Evolutionary conservation across 53 echinoderm and acorn worm genomes (phyloP).

Genomic region (Stichopus horrens): DNA sequence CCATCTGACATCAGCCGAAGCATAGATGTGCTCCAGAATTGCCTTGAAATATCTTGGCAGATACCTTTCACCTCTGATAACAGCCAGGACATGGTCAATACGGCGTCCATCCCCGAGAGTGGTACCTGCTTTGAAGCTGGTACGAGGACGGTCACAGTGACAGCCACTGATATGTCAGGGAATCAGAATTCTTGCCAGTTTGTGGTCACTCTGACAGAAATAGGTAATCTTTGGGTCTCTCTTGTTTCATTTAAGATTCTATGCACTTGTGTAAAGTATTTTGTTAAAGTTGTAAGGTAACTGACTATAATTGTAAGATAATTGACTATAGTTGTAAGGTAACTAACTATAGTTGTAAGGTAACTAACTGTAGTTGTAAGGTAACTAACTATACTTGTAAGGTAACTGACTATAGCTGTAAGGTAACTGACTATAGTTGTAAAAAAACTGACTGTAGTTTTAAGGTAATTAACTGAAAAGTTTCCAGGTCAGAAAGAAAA

Average conservation of each 20-base stretch:
- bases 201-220: not conserved
- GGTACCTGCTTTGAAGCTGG: not conserved
- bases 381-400: no score
- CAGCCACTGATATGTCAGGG: slow-evolving; percentile 18
- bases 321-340: no score
- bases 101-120: slow-evolving; percentile 4
- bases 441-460: no score
- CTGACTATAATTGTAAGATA: no score
- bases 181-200: slow-evolving; percentile 22
- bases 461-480: no score
- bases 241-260: not conserved
- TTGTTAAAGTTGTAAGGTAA: no score
- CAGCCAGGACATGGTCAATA: not conserved
- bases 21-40: not conserved
- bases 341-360: no score
- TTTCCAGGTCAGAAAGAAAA: no score
- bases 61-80: slow-evolving; percentile 23
- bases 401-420: no score
- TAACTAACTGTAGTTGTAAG: no score
- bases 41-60: not conserved
- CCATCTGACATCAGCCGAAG: not conserved
- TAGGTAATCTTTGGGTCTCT: not conserved
- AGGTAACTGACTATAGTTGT: no score
- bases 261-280: no score
- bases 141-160: not conserved